Evolutionary conservation across 2,888 invertebrate species (phyloP).

Genomic region (Temnothorax ravouxi): DNA sequence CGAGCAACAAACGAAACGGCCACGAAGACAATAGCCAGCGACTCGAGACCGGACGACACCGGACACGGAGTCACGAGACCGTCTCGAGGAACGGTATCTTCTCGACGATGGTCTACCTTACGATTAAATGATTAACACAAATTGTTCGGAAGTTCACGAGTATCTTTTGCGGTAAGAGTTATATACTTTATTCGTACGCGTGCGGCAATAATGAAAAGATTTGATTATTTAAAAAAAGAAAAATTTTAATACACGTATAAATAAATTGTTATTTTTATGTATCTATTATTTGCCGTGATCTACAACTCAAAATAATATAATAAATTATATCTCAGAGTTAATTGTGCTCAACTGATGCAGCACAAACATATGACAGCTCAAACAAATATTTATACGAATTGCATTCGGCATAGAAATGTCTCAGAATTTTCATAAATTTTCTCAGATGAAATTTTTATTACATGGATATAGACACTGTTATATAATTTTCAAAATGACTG

Average conservation of each 20-base stretch:
- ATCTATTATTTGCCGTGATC: not conserved
- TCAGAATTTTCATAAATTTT: not conserved
- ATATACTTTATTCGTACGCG: not conserved
- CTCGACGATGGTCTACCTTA: constrained; percentile 69
- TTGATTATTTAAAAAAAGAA: not conserved
- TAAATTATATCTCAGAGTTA: constrained; percentile 7
- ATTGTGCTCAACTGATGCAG: not conserved
- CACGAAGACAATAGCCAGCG: constrained; percentile 76
- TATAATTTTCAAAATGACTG: not conserved
- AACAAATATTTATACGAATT: not conserved
- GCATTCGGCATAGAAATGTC: not conserved
- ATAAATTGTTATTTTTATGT: not conserved
- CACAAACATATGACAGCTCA: not conserved
- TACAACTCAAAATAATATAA: not conserved
- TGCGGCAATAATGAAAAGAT: not conserved
- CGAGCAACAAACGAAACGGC: constrained; percentile 63
- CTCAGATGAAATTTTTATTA: not conserved
- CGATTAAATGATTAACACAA: constrained; percentile 67
- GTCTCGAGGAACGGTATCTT: constrained; percentile 82
- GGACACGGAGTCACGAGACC: constrained; percentile 82
- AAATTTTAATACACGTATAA: not conserved
- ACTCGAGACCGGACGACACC: constrained; percentile 78
- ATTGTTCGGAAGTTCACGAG: constrained; percentile 14
- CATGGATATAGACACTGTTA: not conserved
- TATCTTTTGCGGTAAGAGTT: not conserved